Percentiles rank a stretch among this genome's conserved stretches.
These are phyloP conservation scores for Catamblyrhynchus diadema DNA, from an alignment of 2,797 vertebrate genomes.

Conservation along the genomic window DNA sequence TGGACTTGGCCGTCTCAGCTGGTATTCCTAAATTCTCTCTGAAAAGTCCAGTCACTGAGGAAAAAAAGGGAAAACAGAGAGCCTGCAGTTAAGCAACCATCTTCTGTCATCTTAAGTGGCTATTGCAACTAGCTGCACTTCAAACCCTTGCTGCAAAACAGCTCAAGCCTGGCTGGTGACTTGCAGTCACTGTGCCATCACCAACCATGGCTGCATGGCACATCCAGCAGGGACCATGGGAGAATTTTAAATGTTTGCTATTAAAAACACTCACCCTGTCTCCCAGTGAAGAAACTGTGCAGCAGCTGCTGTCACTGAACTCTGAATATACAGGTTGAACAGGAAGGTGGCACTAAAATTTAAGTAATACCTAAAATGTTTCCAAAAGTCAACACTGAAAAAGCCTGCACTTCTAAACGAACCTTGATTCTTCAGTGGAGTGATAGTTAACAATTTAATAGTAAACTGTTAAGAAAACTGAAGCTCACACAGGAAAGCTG, in stretches of 20 bases:
- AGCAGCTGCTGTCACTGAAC: neutral
- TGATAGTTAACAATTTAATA: neutral
- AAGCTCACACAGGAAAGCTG: neutral
- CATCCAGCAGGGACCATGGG: accelerated
- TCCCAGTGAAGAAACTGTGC: neutral
- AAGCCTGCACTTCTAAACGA: neutral
- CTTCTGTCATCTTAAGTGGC: neutral
- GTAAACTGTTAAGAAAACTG: neutral
- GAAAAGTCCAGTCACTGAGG: neutral
- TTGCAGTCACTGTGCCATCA: accelerated
- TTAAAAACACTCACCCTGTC: neutral
- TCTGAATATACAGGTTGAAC: neutral
- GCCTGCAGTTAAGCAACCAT: neutral
- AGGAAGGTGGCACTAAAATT: neutral
- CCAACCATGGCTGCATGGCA: neutral
- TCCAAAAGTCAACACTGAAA: neutral
- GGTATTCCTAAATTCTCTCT: neutral
- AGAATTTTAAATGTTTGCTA: neutral
- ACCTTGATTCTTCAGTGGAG: neutral
- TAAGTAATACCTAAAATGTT: neutral
- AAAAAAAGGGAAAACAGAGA: neutral
- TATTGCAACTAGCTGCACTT: neutral
- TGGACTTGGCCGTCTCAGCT: neutral
- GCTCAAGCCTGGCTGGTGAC: neutral
- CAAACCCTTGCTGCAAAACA: neutral